Conservation (phyloP, 2,888 invertebrate species). For the Netelia fuscicornis region DNA sequence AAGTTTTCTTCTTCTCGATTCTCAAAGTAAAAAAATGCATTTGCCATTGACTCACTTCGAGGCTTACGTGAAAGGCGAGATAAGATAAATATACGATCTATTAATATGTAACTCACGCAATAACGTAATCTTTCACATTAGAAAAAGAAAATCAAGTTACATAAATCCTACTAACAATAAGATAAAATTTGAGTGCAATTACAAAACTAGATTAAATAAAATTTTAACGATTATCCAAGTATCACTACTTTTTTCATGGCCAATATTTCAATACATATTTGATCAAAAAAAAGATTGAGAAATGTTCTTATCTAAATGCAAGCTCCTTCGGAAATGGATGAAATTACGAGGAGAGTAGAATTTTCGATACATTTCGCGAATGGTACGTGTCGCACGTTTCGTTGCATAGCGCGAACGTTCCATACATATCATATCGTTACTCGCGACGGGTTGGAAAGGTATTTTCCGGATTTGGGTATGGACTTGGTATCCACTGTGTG, state of each 20-base stretch:
- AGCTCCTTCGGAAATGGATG: background rate
- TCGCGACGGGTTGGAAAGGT: conserved; percentile 3
- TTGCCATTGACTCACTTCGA: conserved; percentile 58
- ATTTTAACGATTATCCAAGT: no score
- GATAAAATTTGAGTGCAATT: no score
- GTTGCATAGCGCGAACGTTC: background rate
- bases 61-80: conserved; percentile 42
- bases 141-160: background rate
- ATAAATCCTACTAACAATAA: no score
- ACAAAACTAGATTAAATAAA: no score
- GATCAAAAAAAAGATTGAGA: no score
- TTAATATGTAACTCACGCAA: conserved; percentile 17
- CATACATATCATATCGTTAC: background rate
- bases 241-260: no score
- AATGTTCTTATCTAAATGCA: background rate
- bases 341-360: conserved; percentile 16
- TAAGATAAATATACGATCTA: conserved; percentile 3
- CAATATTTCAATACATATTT: no score
- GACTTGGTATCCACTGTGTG: conserved; percentile 12
- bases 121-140: background rate
- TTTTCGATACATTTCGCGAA: conserved; percentile 11
- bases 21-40: conserved; percentile 3
- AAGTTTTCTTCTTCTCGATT: conserved; percentile 36
- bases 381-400: background rate
- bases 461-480: conserved; percentile 41